These are phyloP conservation scores for Leucoraja ocellata DNA, from an alignment of 2,797 vertebrate species.

Conservation along the genomic window DNA sequence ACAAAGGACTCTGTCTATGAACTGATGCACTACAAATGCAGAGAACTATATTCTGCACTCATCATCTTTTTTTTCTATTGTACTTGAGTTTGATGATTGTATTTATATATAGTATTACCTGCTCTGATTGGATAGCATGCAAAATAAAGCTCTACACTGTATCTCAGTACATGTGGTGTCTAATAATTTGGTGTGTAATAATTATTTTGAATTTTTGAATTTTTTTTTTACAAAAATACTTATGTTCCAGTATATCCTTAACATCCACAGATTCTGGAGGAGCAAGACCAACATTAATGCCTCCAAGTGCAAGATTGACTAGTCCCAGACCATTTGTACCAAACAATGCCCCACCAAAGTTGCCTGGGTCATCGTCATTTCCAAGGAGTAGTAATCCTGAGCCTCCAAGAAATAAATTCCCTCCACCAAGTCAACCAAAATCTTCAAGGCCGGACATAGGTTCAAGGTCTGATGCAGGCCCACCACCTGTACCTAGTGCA, in stretches of 20 bases:
- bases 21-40: no score
- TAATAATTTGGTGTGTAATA: no score
- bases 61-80: no score
- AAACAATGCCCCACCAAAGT: conserved; percentile 53
- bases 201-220: no score
- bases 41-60: no score
- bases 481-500: conserved; percentile 75
- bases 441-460: conserved; percentile 55
- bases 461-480: conserved; percentile 62
- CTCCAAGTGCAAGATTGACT: conserved; percentile 68
- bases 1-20: no score
- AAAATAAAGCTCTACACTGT: no score
- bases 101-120: no score
- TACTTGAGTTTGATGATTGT: no score
- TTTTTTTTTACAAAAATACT: no score
- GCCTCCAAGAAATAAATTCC: conserved; percentile 63
- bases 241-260: not conserved
- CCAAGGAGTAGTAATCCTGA: conserved; percentile 60
- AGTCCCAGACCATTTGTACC: conserved; percentile 65
- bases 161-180: no score
- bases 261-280: conserved; percentile 65
- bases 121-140: no score
- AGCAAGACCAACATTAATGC: conserved; percentile 66
- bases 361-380: conserved; percentile 54
- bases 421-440: conserved; percentile 45